phyloP scores from a whole-genome alignment of 2,888 invertebrate genomes.

The Melinaea marsaeus region DNA sequence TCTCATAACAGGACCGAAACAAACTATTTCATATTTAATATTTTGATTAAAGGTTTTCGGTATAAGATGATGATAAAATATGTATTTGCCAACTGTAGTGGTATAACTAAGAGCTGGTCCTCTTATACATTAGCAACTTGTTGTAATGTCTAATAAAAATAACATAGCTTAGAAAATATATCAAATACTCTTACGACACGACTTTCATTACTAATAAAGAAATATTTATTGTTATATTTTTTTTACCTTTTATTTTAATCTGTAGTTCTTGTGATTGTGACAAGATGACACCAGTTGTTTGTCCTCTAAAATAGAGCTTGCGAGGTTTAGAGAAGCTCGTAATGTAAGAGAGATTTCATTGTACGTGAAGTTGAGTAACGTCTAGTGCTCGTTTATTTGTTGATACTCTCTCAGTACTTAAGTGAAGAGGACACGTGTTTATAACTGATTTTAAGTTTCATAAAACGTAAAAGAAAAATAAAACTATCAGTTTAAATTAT shows the following conservation, averaged over 20 bases:
- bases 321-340: constrained; percentile 10
- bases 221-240: too few species aligned
- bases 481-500: background rate
- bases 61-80: too few species aligned
- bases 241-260: background rate
- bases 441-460: background rate
- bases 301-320: background rate
- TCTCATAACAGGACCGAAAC: too few species aligned
- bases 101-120: too few species aligned
- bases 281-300: background rate
- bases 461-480: background rate
- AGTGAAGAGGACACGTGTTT: background rate
- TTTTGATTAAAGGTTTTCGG: too few species aligned
- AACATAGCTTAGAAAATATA: too few species aligned
- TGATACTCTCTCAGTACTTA: background rate
- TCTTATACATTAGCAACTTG: too few species aligned
- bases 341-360: constrained; percentile 25
- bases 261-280: background rate
- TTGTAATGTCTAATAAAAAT: too few species aligned
- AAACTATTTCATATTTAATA: too few species aligned
- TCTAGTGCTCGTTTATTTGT: constrained; percentile 17
- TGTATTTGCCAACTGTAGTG: too few species aligned
- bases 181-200: too few species aligned
- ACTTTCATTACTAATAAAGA: too few species aligned
- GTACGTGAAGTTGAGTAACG: constrained; percentile 59